Evolutionary conservation across 2,888 invertebrate species (phyloP).

Genomic region (Drosophila paramelanica): DNA sequence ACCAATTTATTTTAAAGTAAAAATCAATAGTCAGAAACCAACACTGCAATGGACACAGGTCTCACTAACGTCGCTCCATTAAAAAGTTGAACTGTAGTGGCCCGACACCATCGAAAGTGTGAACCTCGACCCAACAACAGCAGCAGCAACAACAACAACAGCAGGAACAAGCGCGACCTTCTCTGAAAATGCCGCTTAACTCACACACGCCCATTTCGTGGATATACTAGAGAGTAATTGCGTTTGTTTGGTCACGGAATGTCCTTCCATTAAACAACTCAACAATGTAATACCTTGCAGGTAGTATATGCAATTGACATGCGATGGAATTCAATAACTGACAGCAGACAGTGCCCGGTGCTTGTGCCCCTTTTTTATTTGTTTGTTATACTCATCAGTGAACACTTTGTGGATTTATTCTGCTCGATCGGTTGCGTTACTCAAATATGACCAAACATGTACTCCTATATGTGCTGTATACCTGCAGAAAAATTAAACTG

Average conservation of each 20-base stretch:
- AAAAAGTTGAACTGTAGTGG: slow-evolving; percentile 26
- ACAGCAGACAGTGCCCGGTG: slow-evolving; percentile 3
- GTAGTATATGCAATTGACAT: slow-evolving; percentile 73
- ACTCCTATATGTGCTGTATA: neutral
- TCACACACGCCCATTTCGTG: slow-evolving; percentile 38
- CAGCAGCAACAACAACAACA: slow-evolving; percentile 19
- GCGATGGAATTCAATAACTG: slow-evolving; percentile 56
- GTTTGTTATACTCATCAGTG: slow-evolving; percentile 45
- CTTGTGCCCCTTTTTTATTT: slow-evolving; percentile 1
- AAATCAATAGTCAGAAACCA: slow-evolving; percentile 70
- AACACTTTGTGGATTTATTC: slow-evolving; percentile 17
- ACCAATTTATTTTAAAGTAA: slow-evolving; percentile 80
- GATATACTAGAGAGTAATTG: slow-evolving; percentile 38
- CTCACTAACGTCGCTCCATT: slow-evolving; percentile 41
- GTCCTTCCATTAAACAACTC: slow-evolving; percentile 24
- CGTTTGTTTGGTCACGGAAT: slow-evolving; percentile 3
- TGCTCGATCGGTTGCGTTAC: slow-evolving; percentile 29
- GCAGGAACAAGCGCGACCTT: slow-evolving; percentile 41
- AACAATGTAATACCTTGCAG: slow-evolving; percentile 32
- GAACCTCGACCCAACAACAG: slow-evolving; percentile 7
- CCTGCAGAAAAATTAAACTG: neutral
- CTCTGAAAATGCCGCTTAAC: slow-evolving; percentile 42
- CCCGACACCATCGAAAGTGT: slow-evolving; percentile 15
- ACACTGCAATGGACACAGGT: slow-evolving; percentile 22
- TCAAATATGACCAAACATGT: slow-evolving; percentile 4